Base-by-base conservation (phyloP, 2,797 vertebrate species). In the Premnoplex brunnescens region DNA sequence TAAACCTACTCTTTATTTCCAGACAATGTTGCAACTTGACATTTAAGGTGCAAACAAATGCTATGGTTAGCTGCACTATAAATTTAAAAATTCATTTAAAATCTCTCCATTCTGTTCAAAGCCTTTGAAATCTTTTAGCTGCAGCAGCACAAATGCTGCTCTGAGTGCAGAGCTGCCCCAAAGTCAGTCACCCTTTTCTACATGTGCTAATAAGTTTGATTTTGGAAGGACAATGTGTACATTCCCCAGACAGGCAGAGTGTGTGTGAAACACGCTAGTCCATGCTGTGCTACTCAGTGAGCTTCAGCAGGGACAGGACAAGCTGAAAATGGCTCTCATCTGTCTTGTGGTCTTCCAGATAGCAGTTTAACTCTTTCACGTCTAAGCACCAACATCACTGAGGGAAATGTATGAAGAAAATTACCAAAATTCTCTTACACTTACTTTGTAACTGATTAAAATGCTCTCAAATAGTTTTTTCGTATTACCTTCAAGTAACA, bases 301-400 rank as follows among this genome's bases (percentile, higher is more conserved):
- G 98, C 97, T 98, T 98, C 98, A 98, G 97, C 95, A 96, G 98
- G 98, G 98, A 98, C 97, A 97, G 97, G 97, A 97, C 95, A 96
- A 98, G 98, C 98, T 98, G 98, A 98, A 98, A 98, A 98, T 97
- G 97, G 97, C 98, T 98, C 98, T 98, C 98, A 97, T 98, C 98
- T 98, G 98, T 98, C 98, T 98, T 96, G 95, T 94, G 96, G 92
- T 92, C 97, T 97, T 97, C 93, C 88, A 96, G 92, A 96, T 90
- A 93, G 78, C 80, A 91, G 55, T 62, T 98, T 98, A 98, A 98
- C 98, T 97, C 97, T 73, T 98, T 98, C 97, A 1, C 23, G 56
- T 78, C 97, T 92, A 46, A 34, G 55, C 30, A 48, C 5, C 19
- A 26, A 12, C 37, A 51, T 9, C 41, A 81, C 64, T 37, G 39